These are phyloP conservation scores for Drosophila santomea DNA, from an alignment of 1,140 invertebrate species.

Conservation along the genomic window DNA sequence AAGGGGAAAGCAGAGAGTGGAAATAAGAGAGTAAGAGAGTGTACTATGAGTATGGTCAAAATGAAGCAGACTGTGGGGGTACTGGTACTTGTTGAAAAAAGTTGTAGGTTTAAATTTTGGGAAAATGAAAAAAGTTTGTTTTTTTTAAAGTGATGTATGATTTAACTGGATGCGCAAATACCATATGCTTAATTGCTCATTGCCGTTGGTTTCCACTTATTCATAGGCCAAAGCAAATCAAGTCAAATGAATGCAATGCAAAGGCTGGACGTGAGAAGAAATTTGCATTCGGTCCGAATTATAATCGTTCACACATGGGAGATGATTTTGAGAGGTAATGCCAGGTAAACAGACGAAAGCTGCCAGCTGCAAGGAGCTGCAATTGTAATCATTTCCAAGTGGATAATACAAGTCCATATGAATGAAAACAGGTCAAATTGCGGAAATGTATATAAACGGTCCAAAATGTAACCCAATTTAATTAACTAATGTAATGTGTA, in stretches of 20 bases:
- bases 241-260: slow-evolving; percentile 36
- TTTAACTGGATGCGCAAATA: slow-evolving; percentile 2
- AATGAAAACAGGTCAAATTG: too few relatives aligned
- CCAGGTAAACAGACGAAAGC: slow-evolving; percentile 1
- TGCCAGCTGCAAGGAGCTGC: not conserved
- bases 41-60: too few relatives aligned
- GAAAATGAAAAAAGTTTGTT: too few relatives aligned
- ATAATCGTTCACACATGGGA: slow-evolving; percentile 14
- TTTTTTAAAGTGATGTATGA: not conserved
- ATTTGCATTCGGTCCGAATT: slow-evolving; percentile 30
- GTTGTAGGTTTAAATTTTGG: too few relatives aligned
- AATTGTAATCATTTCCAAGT: not conserved
- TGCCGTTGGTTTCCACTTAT: slow-evolving; percentile 25
- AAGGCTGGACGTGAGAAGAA: slow-evolving; percentile 16
- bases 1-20: not conserved
- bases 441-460: too few relatives aligned
- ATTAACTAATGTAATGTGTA: too few relatives aligned
- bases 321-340: not conserved
- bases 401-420: slow-evolving; percentile 11
- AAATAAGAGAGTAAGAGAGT: slow-evolving; percentile 12
- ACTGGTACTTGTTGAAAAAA: too few relatives aligned
- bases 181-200: slow-evolving; percentile 31
- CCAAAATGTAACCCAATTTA: not conserved
- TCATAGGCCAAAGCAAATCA: slow-evolving; percentile 37
- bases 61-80: not conserved